Conservation (phyloP, 2,113 vertebrate species). For the Anhinga anhinga region DNA sequence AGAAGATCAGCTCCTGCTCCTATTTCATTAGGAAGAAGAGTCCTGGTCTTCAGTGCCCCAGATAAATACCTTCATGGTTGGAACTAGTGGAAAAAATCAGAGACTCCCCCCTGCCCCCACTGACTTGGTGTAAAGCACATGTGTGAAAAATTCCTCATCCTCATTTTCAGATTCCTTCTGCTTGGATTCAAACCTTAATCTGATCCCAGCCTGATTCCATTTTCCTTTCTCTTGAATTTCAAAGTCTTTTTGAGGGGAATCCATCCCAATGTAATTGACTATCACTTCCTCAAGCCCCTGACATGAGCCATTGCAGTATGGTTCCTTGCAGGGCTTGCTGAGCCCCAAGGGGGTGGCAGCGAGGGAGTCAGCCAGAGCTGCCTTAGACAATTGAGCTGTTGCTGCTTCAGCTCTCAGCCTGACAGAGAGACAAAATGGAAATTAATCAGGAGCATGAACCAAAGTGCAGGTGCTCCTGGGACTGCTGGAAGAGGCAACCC, state of each 20-base stretch:
- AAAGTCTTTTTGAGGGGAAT: background rate
- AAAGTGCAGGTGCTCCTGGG: background rate
- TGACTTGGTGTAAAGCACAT: background rate
- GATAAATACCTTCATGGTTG: background rate
- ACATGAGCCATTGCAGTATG: fast-evolving
- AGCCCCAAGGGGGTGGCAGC: background rate
- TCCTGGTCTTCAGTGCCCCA: background rate
- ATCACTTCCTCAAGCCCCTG: background rate
- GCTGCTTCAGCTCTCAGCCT: background rate
- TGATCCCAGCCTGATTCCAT: background rate
- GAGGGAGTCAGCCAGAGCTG: background rate
- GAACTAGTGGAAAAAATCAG: background rate
- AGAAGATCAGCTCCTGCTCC: background rate
- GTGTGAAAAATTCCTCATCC: background rate
- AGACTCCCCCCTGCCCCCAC: fast-evolving
- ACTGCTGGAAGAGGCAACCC: background rate
- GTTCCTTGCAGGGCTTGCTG: background rate
- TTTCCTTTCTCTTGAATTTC: background rate
- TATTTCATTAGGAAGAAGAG: background rate
- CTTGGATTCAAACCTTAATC: background rate
- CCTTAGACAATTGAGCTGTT: background rate
- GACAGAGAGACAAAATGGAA: background rate
- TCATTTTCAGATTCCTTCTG: background rate
- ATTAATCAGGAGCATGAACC: background rate
- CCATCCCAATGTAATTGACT: background rate